Percentiles rank a stretch among this genome's conserved stretches.
Evolutionary conservation across 2,888 invertebrate species (phyloP).

Genomic region (Aleiodes leptofemur): DNA sequence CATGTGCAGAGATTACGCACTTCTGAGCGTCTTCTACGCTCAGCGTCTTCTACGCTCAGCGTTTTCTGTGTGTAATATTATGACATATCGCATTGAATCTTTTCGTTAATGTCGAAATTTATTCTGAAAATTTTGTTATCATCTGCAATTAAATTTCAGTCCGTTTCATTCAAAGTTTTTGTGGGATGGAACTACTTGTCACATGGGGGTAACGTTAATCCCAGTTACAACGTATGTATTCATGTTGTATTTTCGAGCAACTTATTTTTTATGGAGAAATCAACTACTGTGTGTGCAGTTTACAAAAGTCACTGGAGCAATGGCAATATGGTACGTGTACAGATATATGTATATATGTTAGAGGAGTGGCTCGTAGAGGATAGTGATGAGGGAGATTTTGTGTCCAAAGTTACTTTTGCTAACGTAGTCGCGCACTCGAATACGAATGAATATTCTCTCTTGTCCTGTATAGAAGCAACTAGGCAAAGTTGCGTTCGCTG

Average conservation of each 20-base stretch:
- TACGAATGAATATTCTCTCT: constrained; percentile 40
- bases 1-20: no score
- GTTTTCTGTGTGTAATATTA: no score
- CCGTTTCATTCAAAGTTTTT: constrained; percentile 9
- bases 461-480: constrained; percentile 19
- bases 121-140: no score
- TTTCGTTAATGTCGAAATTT: not conserved
- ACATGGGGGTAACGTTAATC: constrained; percentile 25
- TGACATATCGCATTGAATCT: no score
- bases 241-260: constrained; percentile 15
- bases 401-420: constrained; percentile 44
- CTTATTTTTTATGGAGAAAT: constrained; percentile 43
- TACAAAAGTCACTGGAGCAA: constrained; percentile 43
- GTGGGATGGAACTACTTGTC: constrained; percentile 22
- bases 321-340: constrained; percentile 34
- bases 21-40: no score
- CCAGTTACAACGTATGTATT: constrained; percentile 9
- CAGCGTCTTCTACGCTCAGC: no score
- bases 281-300: constrained; percentile 29
- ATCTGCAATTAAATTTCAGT: no score
- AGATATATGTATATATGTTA: not conserved
- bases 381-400: constrained; percentile 12
- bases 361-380: no score
- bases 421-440: constrained; percentile 30
- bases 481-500: constrained; percentile 52